These are phyloP conservation scores for Jordanella pulchra DNA, from an alignment of 2,797 vertebrate genomes.

Conservation along the genomic window DNA sequence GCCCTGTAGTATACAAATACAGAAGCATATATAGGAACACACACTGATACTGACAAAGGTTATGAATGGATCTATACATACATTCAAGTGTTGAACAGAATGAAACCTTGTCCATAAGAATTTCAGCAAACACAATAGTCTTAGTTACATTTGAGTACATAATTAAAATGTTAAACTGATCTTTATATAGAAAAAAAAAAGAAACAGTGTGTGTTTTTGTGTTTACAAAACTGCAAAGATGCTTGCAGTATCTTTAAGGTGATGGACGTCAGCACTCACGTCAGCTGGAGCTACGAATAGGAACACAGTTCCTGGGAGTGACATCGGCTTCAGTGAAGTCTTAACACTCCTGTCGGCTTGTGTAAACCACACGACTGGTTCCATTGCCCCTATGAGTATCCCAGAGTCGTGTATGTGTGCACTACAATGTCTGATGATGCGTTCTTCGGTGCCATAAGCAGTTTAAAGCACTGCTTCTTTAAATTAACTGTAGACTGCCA, in stretches of 20 bases:
- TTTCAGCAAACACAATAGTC: slow-evolving; percentile 7
- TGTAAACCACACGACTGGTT: slow-evolving; percentile 52
- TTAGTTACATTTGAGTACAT: slow-evolving; percentile 13
- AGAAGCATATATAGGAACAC: slow-evolving; percentile 12
- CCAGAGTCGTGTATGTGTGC: slow-evolving; percentile 11
- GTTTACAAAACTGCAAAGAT: slow-evolving; percentile 23
- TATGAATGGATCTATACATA: slow-evolving; percentile 46
- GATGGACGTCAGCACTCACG: slow-evolving; percentile 33
- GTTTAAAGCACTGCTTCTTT: slow-evolving; percentile 37
- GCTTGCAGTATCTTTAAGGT: slow-evolving; percentile 49
- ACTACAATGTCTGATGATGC: slow-evolving; percentile 15
- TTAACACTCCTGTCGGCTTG: slow-evolving; percentile 42
- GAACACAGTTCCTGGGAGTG: slow-evolving; percentile 28
- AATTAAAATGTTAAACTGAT: slow-evolving; percentile 1
- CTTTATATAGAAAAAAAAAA: slow-evolving; percentile 7
- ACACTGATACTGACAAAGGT: background rate
- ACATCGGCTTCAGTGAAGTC: slow-evolving; percentile 24
- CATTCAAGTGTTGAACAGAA: slow-evolving; percentile 15
- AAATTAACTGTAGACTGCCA: slow-evolving; percentile 24
- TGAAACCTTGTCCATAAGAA: slow-evolving; percentile 11
- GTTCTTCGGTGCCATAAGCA: slow-evolving; percentile 27
- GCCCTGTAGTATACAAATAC: slow-evolving; percentile 48
- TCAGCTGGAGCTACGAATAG: slow-evolving; percentile 38
- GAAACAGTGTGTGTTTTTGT: background rate
- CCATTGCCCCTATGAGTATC: slow-evolving; percentile 53